Evolutionary conservation across 2,888 invertebrate species (phyloP).

Genomic region (Ophion ellenae): DNA sequence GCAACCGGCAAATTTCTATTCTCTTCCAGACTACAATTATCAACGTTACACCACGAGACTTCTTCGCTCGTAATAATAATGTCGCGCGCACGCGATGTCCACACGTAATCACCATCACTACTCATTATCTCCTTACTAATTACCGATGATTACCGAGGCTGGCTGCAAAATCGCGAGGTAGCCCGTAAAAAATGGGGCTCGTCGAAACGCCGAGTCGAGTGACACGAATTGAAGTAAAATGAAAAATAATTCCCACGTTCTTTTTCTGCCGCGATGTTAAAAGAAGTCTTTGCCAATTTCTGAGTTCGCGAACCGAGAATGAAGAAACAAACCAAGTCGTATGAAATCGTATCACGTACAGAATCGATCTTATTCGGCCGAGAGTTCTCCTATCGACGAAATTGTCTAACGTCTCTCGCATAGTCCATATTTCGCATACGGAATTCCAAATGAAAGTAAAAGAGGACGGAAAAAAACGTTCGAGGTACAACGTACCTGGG

Average conservation of each 20-base stretch:
- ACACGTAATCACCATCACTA: not conserved
- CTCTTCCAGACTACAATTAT: no score
- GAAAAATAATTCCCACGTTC: slow-evolving; percentile 22
- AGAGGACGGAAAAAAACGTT: not conserved
- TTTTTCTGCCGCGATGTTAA: not conserved
- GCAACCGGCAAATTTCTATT: no score
- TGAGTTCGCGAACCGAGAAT: not conserved
- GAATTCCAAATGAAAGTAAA: slow-evolving; percentile 20
- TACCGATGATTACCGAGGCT: not conserved
- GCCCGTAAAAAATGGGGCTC: no score
- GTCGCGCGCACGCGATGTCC: not conserved
- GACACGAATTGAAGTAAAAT: no score
- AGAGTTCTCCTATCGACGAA: slow-evolving; percentile 21
- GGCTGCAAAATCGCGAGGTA: no score
- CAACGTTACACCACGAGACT: no score
- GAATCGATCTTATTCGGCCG: slow-evolving; percentile 20
- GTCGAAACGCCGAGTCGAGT: no score
- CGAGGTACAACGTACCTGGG: not conserved
- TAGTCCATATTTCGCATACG: not conserved
- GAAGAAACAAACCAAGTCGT: not conserved
- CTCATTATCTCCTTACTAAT: not conserved
- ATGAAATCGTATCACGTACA: slow-evolving; percentile 24
- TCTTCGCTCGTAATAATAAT: not conserved
- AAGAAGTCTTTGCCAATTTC: slow-evolving; percentile 18
- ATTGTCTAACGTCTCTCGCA: slow-evolving; percentile 15